Evolutionary conservation across 37 sponge, comb jelly and placozoan genomes (phyloP).

Genomic region (Ephydatia muelleri): DNA sequence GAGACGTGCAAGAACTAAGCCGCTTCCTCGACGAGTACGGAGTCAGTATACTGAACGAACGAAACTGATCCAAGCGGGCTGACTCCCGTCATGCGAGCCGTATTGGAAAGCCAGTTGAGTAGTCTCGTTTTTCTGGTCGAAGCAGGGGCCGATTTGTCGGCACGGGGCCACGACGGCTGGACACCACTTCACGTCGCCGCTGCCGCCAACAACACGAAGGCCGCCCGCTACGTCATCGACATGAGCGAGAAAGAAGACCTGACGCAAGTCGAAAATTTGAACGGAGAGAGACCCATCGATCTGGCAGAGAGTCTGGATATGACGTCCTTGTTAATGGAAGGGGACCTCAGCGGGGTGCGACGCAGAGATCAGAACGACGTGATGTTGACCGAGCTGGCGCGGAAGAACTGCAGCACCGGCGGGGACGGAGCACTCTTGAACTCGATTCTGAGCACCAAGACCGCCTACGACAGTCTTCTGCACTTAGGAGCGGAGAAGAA

Average conservation of each 20-base stretch:
- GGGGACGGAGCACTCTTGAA: too few relatives aligned
- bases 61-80: constrained; percentile 12
- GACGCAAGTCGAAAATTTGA: background rate
- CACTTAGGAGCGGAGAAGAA: constrained; percentile 27
- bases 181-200: constrained; percentile 29
- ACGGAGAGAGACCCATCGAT: constrained; percentile 36
- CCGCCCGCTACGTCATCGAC: constrained; percentile 20
- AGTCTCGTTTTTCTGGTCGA: constrained; percentile 18
- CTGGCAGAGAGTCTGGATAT: constrained; percentile 18
- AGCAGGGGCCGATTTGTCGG: constrained; percentile 15
- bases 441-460: too few relatives aligned
- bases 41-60: constrained; percentile 2
- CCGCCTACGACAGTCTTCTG: constrained; percentile 14
- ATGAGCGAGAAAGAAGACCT: background rate
- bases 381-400: too few relatives aligned
- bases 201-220: constrained; percentile 4
- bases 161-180: constrained; percentile 29
- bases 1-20: constrained; percentile 21
- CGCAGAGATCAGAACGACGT: background rate
- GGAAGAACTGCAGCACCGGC: too few relatives aligned
- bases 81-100: constrained; percentile 21
- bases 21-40: constrained; percentile 6
- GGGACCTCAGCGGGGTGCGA: background rate
- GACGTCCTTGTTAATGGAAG: constrained; percentile 3
- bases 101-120: constrained; percentile 16